Evolutionary conservation across 2,113 vertebrate genomes (phyloP), one percentile per base, ranked within the genome.

Genomic region (Astur gentilis): DNA sequence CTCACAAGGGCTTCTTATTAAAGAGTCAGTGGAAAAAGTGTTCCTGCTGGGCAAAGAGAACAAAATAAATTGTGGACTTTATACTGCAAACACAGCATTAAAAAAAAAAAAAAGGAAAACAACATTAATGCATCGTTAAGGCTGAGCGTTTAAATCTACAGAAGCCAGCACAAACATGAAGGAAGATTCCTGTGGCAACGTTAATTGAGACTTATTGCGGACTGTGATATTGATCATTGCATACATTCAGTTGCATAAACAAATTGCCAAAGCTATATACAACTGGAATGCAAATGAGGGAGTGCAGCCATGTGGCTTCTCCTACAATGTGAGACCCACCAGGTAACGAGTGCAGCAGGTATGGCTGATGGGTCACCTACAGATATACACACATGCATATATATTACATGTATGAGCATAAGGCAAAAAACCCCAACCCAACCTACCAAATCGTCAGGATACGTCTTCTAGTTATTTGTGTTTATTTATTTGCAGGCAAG

Each of bases 11-110:
- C 49, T 88, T 93, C 82, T 95, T 88, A 94, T 80, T 95, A 94
- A 93, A 96, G 62, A 95, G 18, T 50, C 54, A 80, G 78, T 93
- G 75, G 77, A 61, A 94, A 94, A 95, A 91, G 34, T 42, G 29
- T 77, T 55, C 93, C 95, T 66, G 64, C 87, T 95, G 91, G 83
- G 87, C 66, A 95, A 96, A 72, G 50, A 90, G 67, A 94, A 96
- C 23, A 83, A 93, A 96, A 91, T 62, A 90, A 95, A 97, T 90
- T 62, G 67, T 44, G 69, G 84, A 85, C 61, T 85, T 90, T 20
- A 80, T 83, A 80, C n/a, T 91, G 82, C 89, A 95, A 87, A 85
- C 54, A 80, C 34, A 95, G 93, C 84, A 61, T 20, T 84, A 65
- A 44, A 32, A 62, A n/a, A 47, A 62, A n/a, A 47, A 32, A 49